These are phyloP conservation scores for Dexiosoma caninum DNA, from an alignment of 2,888 invertebrate species.

Conservation along the genomic window DNA sequence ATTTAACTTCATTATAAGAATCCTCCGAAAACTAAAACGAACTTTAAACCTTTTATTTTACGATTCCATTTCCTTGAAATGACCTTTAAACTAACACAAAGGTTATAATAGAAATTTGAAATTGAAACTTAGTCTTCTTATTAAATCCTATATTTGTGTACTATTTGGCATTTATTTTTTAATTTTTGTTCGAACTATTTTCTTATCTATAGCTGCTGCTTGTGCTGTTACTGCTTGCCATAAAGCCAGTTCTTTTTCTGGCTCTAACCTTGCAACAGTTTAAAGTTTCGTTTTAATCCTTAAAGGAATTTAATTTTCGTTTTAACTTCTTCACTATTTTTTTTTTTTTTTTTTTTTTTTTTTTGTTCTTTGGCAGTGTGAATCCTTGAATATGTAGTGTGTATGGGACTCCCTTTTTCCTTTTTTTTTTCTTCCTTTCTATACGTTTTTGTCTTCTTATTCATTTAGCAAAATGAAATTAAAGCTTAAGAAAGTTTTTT, in stretches of 20 bases:
- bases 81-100: slow-evolving; percentile 75
- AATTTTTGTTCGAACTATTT: slow-evolving; percentile 6
- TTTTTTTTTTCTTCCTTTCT: too few relatives aligned
- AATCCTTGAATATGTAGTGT: slow-evolving; percentile 30
- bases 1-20: too few relatives aligned
- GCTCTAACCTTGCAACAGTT: slow-evolving; percentile 41
- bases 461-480: slow-evolving; percentile 56
- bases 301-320: slow-evolving; percentile 59
- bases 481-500: slow-evolving; percentile 60
- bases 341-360: too few relatives aligned
- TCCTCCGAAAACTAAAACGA: too few relatives aligned
- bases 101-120: slow-evolving; percentile 67
- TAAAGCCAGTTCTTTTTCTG: not conserved
- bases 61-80: slow-evolving; percentile 42
- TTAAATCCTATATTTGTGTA: not conserved
- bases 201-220: slow-evolving; percentile 30
- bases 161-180: slow-evolving; percentile 24
- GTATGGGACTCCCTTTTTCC: slow-evolving; percentile 22
- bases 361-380: not conserved
- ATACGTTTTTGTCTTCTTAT: slow-evolving; percentile 16
- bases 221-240: not conserved
- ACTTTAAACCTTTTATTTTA: not conserved
- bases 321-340: too few relatives aligned
- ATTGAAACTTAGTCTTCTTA: slow-evolving; percentile 22
- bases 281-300: slow-evolving; percentile 59